Evolutionary conservation across 2,113 vertebrate genomes (phyloP).

Genomic region (Acanthisitta chloris): DNA sequence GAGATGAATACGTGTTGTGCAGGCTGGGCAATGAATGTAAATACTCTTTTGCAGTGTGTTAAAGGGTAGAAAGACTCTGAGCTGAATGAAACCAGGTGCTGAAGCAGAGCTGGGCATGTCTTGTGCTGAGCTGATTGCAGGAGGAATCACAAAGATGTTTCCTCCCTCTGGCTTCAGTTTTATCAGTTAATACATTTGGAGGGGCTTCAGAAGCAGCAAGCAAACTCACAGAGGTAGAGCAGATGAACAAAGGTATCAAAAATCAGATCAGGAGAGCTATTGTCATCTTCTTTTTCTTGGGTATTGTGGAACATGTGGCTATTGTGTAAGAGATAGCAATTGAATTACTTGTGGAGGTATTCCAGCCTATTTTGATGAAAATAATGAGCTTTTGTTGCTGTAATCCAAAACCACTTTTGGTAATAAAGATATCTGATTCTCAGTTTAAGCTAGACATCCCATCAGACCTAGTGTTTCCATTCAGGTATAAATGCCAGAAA

Average conservation of each 20-base stretch:
- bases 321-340: neutral
- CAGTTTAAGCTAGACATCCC: neutral
- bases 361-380: neutral
- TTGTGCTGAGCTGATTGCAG: neutral
- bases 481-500: neutral
- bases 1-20: accelerated
- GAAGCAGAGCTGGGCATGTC: neutral
- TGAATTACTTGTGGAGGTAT: neutral
- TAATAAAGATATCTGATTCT: neutral
- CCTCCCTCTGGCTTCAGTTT: neutral
- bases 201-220: neutral
- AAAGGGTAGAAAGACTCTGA: neutral
- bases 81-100: neutral
- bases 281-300: neutral
- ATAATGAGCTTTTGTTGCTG: neutral
- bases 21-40: neutral
- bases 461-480: neutral
- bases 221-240: neutral
- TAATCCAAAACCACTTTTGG: neutral
- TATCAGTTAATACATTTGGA: neutral
- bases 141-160: neutral
- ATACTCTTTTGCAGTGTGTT: neutral
- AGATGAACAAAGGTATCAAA: neutral
- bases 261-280: neutral
- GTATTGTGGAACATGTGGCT: neutral